Conservation (phyloP, 1,140 invertebrate species). For the Watersipora subatra region DNA sequence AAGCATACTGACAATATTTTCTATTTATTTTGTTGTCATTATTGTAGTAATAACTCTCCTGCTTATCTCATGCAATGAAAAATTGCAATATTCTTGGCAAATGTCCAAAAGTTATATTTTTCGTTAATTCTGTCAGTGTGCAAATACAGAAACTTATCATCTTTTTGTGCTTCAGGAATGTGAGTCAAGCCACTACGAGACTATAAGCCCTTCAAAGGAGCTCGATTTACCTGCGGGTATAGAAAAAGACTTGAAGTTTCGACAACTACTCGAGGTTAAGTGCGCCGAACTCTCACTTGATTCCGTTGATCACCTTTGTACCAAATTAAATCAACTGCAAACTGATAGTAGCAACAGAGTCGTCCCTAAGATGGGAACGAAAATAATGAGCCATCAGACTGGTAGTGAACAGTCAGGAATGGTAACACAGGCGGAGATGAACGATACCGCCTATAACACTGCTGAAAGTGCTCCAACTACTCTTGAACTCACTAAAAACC, state of each 20-base stretch:
- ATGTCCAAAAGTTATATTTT: too few relatives aligned
- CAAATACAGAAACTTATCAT: too few relatives aligned
- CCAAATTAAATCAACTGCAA: slow-evolving; percentile 13
- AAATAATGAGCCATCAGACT: slow-evolving; percentile 29
- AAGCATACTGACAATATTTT: too few relatives aligned
- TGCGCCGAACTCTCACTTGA: not conserved
- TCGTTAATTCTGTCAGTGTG: too few relatives aligned
- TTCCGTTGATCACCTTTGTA: not conserved
- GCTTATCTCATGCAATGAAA: too few relatives aligned
- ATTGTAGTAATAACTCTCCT: too few relatives aligned
- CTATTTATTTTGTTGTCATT: too few relatives aligned
- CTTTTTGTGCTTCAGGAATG: not conserved
- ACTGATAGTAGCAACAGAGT: slow-evolving; percentile 27
- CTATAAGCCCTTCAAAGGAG: not conserved
- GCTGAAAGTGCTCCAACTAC: slow-evolving; percentile 59
- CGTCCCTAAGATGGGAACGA: slow-evolving; percentile 44
- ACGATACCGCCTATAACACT: slow-evolving; percentile 57
- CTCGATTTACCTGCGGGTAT: not conserved
- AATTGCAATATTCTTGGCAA: too few relatives aligned
- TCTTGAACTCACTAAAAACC: slow-evolving; percentile 24
- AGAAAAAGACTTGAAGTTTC: not conserved
- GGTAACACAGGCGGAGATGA: slow-evolving; percentile 1
- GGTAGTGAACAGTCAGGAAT: slow-evolving; percentile 16
- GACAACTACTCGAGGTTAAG: not conserved
- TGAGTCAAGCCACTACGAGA: not conserved